Evolutionary conservation across 1,140 invertebrate species (phyloP), one percentile per base, ranked within the genome.

Genomic region (Listronotus oregonensis): DNA sequence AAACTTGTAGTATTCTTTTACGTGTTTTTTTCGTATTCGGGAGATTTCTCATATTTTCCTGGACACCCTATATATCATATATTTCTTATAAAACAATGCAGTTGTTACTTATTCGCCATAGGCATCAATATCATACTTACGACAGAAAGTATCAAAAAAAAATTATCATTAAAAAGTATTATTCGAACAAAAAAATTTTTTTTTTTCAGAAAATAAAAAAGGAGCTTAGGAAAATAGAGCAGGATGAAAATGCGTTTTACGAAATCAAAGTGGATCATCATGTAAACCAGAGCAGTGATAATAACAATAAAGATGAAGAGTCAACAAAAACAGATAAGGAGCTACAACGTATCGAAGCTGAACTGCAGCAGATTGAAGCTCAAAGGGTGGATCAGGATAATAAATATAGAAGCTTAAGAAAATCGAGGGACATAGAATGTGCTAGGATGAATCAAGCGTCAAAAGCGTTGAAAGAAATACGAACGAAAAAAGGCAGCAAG

Each of bases 401-500:
- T 8, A 15, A 21, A 15, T 50, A 50, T 27, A 15, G 8, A 8
- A 11, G 8, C 37, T 51, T 67, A 47, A 57, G 44, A 14, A 63
- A 58, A 52, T 6, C 50, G 5, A 57, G 66, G 39, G 66, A 68
- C 40, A 50, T 64, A 14, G 55, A 68, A 32, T 69, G 67, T 40
- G 31, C 61, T 11, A 56, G 47, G 32, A 69, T 69, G 67, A 42
- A 50, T 0, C 54, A 69, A 27, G 67, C 63, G 2, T 65, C 67
- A 5, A 69, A 62, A 37, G 57, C 55, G 3, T 31, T 69, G 14
- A 21, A 40, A 40, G 14, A 54, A 27, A 69, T 69, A 10, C 61
- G 40, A 52, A 42, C 12, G 5, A 49, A 60, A 5, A 58, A 21
- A 10, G n/a, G 15, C 1, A 57, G 57, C 3, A 63, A 43, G 10